Evolutionary conservation across 2,888 invertebrate species (phyloP), one percentile per base, ranked within the genome.

Genomic region (Leptopilina drosophilae): DNA sequence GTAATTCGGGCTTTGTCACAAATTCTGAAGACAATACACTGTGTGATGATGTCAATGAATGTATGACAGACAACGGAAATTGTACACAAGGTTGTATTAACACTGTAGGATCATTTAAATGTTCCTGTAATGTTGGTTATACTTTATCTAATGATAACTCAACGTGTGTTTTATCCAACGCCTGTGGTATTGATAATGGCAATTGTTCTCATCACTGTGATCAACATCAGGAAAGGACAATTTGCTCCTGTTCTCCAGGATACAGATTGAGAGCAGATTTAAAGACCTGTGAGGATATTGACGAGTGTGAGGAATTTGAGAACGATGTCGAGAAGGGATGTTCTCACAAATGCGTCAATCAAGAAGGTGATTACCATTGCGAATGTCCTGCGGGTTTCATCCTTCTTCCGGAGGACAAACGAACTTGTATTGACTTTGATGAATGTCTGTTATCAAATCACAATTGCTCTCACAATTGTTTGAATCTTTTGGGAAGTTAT

Each of bases 181-280:
- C 88, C 15, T 92, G 92, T 76, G 83, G 85, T 33, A 73, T 75
- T 9, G 81, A 88, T 42, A 90, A 90, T 40, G 89, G 89, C 6
- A 92, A 92, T 40, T 94, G 94, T 83, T 92, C 93, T 0, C 93
- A 94, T 82, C 87, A 88, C 69, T 94, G 94, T 85, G 87, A 92
- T 40, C 93, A 92, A 81, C 92, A 92, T 14, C 90, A 90, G 20
- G 84, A 83, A 6, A 42, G 42, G 0, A 92, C 92, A 20, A 90
- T 90, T 42, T 95, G 95, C 86, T 90, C 92, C 0, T 95, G 95
- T 85, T 93, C 93, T 0, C 85, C 90, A 49, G 94, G 93, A 1
- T 92, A 92, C 79, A 91, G 92, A 79, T 87, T 93, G 33, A 85
- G 84, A 12, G 84, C 90, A 59, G 88, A 89, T 78, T 62, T 67